Evolutionary conservation across 1,140 invertebrate genomes (phyloP), one percentile per base, ranked within the genome.

Genomic region (Zaprionus taronus): DNA sequence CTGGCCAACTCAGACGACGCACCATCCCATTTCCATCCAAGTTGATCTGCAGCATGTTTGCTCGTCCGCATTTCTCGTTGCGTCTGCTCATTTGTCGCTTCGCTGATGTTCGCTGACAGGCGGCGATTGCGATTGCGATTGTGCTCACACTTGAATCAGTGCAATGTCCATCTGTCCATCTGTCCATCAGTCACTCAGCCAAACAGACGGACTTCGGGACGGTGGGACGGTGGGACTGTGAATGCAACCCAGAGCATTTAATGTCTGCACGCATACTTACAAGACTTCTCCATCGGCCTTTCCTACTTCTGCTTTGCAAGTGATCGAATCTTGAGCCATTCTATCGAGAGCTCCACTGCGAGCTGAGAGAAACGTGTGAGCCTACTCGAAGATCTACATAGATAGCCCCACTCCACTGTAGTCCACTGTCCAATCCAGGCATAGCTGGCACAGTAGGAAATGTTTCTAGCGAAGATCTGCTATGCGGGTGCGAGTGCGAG

Each of bases 61-160:
- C 68, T 66, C 69, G 62, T 77, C 62, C 74, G 74, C 61, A 77
- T 77, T 77, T 71, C 74, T 72, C 55, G 67, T 70, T 58, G 60
- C 57, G 68, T 77, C 81, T 87, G 80, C 84, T 83, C 80, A 87
- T 87, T 87, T 87, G 83, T 87, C 83, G 83, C 83, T 87, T 89
- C 80, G 78, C 70, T 87, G 72, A 75, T 75, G 70, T 62, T 73
- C 70, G 74, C 74, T 77, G 69, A 73, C 74, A 77, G 70, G 53
- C 74, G 67, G 53, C 53, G 38, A 71, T 64, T 71, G 67, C 51
- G 57, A 58, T 57, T 79, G 47, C 41, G 53, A 64, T 71, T 73
- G 53, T 57, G 74, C 74, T 72, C 74, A 66, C 74, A 72, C 74
- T 77, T 66, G 74, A 77, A 77, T 61, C 74, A 73, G 70, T 73